Evolutionary conservation across 1,140 invertebrate genomes (phyloP).

Genomic region (Drosophila lowei): DNA sequence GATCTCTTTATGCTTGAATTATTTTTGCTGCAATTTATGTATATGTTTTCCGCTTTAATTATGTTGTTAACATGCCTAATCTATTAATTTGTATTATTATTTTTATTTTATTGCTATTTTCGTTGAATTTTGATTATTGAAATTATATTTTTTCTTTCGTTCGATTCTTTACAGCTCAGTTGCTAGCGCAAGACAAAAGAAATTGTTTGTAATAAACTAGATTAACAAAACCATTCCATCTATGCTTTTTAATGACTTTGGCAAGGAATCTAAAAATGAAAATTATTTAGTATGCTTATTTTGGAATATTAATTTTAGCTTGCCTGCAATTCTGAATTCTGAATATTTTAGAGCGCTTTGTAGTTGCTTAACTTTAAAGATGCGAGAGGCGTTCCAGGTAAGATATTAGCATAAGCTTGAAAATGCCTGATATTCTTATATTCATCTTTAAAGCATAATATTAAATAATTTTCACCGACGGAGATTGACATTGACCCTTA

Average conservation of each 20-base stretch:
- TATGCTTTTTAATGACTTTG: slow-evolving; percentile 60
- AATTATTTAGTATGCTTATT: slow-evolving; percentile 37
- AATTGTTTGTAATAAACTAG: slow-evolving; percentile 76
- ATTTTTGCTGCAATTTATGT: slow-evolving; percentile 68
- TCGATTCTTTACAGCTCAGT: slow-evolving; percentile 75
- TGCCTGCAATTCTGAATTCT: slow-evolving; percentile 26
- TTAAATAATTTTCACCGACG: too few species aligned
- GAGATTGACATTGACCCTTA: not conserved
- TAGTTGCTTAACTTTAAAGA: slow-evolving; percentile 40
- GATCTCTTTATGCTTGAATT: slow-evolving; percentile 78
- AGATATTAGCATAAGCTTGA: slow-evolving; percentile 8
- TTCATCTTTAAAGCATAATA: too few species aligned
- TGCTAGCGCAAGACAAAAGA: slow-evolving; percentile 58
- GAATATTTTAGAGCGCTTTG: slow-evolving; percentile 42
- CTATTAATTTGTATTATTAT: slow-evolving; percentile 56
- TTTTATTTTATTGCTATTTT: slow-evolving; percentile 49
- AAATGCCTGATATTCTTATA: too few species aligned
- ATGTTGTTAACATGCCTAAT: slow-evolving; percentile 66
- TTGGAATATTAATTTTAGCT: slow-evolving; percentile 21
- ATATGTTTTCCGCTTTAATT: slow-evolving; percentile 64
- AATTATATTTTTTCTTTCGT: slow-evolving; percentile 42
- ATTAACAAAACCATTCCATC: slow-evolving; percentile 32
- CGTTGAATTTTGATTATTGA: slow-evolving; percentile 55
- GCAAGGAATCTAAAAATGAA: slow-evolving; percentile 25
- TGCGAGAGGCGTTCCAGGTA: slow-evolving; percentile 23